phyloP scores from a whole-genome alignment of 2,888 invertebrate species.

The Plemyria rubiginata region DNA sequence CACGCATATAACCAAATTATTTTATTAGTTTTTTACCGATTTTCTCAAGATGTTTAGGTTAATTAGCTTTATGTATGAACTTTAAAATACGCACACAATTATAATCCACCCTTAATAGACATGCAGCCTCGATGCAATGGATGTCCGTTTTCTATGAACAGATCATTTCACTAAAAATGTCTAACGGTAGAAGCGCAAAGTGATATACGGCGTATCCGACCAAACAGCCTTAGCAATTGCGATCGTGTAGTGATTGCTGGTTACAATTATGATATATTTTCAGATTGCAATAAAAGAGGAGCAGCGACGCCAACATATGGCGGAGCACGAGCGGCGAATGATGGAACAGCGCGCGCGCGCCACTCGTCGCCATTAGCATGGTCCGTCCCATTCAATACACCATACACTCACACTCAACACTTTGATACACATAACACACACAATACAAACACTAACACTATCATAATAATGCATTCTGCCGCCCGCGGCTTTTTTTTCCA shows the following conservation, averaged over 20 bases:
- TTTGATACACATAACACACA: constrained; percentile 23
- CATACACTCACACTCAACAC: constrained; percentile 33
- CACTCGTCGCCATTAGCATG: constrained; percentile 81
- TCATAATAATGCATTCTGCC: constrained; percentile 56
- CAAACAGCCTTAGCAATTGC: no score
- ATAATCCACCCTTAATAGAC: not conserved
- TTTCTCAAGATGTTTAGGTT: constrained; percentile 4
- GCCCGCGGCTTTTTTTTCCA: constrained; percentile 67
- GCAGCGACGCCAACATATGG: constrained; percentile 93
- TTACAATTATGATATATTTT: constrained; percentile 40
- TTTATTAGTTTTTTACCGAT: constrained; percentile 1
- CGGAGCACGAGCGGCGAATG: constrained; percentile 92
- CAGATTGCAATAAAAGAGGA: constrained; percentile 96
- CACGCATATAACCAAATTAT: not conserved
- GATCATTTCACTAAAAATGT: no score
- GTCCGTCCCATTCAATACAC: constrained; percentile 67
- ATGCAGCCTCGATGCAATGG: not conserved
- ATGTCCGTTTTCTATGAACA: not conserved
- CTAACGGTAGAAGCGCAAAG: no score
- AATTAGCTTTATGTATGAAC: not conserved
- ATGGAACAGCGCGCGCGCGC: constrained; percentile 88
- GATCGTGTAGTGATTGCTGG: no score
- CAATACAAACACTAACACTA: constrained; percentile 33
- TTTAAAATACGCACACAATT: not conserved
- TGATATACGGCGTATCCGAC: no score